Percentiles rank a stretch among this genome's conserved stretches.
These are phyloP conservation scores for Allygus modestus DNA, from an alignment of 2,888 invertebrate species.

Conservation along the genomic window DNA sequence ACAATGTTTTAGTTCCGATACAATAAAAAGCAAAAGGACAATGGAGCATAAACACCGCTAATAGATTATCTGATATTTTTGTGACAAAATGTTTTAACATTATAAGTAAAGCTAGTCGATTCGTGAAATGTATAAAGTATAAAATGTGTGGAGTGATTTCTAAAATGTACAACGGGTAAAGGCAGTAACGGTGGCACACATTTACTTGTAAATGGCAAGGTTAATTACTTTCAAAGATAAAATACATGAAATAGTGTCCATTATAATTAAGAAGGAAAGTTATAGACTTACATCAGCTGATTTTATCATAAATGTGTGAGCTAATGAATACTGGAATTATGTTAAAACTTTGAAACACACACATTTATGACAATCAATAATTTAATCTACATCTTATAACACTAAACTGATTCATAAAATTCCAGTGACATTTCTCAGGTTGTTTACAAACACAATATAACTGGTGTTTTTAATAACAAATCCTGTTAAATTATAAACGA, in stretches of 20 bases:
- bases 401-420: background rate
- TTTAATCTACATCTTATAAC: background rate
- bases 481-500: too few relatives aligned
- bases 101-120: background rate
- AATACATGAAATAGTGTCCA: background rate
- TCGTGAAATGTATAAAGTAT: background rate
- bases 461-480: too few relatives aligned
- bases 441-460: background rate
- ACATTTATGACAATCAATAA: background rate
- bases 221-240: background rate
- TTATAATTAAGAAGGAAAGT: background rate
- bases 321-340: background rate
- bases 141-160: conserved; percentile 21
- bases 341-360: background rate
- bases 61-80: background rate
- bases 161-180: background rate
- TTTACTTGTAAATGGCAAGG: background rate
- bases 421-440: background rate
- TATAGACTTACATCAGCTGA: background rate
- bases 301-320: conserved; percentile 1
- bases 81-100: background rate
- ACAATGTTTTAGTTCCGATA: too few relatives aligned
- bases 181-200: conserved; percentile 18
- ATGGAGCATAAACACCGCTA: background rate
- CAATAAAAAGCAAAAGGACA: too few relatives aligned